phyloP scores from a whole-genome alignment of 2,113 vertebrate genomes.

The Toxotes jaculatrix region DNA sequence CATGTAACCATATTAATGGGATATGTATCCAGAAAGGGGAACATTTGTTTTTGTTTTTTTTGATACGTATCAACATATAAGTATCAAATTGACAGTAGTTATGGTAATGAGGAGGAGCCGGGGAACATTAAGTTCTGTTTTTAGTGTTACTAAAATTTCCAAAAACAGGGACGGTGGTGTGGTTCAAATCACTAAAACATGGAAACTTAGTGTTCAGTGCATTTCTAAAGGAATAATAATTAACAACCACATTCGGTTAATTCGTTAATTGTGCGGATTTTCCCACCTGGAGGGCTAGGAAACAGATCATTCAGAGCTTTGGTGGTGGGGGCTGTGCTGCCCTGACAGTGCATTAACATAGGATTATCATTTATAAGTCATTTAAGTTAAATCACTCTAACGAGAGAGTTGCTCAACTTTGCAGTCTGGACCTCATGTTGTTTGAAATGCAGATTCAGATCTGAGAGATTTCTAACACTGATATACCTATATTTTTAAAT shows the following conservation, averaged over 20 bases:
- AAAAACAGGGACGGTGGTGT: background rate
- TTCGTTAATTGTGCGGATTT: conserved; percentile 28
- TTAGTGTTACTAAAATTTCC: background rate
- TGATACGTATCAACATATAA: conserved; percentile 24
- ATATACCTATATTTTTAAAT: conserved; percentile 17
- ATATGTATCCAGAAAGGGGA: conserved; percentile 22
- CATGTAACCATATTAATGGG: conserved; percentile 41
- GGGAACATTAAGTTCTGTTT: background rate
- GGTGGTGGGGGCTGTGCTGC: conserved; percentile 13
- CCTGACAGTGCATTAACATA: conserved; percentile 19
- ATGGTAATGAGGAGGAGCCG: background rate
- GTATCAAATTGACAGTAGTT: conserved; percentile 35
- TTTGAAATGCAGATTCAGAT: conserved; percentile 15
- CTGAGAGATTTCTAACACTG: background rate
- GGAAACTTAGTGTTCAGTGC: conserved; percentile 10
- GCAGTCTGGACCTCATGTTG: background rate
- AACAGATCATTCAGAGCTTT: conserved; percentile 28
- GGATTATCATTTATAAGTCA: background rate
- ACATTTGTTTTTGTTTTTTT: background rate
- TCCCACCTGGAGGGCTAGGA: conserved; percentile 12
- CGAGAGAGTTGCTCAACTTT: conserved; percentile 25
- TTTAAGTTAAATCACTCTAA: conserved; percentile 13
- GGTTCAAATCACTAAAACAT: background rate
- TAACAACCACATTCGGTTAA: background rate
- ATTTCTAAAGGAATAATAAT: conserved; percentile 28